Evolutionary conservation across 2,888 invertebrate species (phyloP).

Genomic region (Bembecia ichneumoniformis): DNA sequence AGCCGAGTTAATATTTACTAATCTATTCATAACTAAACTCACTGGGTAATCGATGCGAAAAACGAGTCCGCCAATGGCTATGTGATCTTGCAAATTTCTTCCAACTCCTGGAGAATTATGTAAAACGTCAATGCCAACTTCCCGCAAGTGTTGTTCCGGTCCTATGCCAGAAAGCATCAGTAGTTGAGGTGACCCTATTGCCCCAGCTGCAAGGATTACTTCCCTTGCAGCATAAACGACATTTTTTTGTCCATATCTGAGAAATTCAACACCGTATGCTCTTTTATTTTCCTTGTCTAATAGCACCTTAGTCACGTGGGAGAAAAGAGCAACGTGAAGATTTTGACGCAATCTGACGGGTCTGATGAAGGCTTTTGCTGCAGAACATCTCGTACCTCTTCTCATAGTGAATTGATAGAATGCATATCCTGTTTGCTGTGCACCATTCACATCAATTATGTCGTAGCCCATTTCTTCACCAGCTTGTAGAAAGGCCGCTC

Average conservation of each 20-base stretch:
- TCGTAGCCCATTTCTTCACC: conserved; percentile 95
- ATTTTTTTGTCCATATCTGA: conserved; percentile 75
- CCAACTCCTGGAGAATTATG: conserved; percentile 88
- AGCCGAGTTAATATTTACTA: conserved; percentile 88
- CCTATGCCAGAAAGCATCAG: conserved; percentile 93
- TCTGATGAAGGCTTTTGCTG: conserved; percentile 88
- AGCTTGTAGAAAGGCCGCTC: conserved; percentile 87
- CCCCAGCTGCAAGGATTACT: conserved; percentile 89
- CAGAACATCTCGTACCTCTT: conserved; percentile 84
- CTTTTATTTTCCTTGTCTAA: conserved; percentile 80
- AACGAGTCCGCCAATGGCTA: conserved; percentile 86
- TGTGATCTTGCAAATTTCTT: conserved; percentile 90
- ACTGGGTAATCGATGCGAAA: conserved; percentile 87
- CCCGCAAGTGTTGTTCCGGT: conserved; percentile 78
- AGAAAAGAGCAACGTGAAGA: conserved; percentile 84
- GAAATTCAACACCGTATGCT: conserved; percentile 85
- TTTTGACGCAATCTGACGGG: conserved; percentile 84
- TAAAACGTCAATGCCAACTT: conserved; percentile 81
- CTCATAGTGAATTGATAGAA: conserved; percentile 93
- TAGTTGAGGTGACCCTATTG: conserved; percentile 92
- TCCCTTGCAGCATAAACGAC: conserved; percentile 80
- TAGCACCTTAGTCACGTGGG: conserved; percentile 83
- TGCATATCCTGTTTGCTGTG: conserved; percentile 87
- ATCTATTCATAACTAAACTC: conserved; percentile 83
- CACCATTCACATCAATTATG: conserved; percentile 87